These are phyloP conservation scores for Euzophera pinguis DNA, from an alignment of 2,888 invertebrate species.

Conservation along the genomic window DNA sequence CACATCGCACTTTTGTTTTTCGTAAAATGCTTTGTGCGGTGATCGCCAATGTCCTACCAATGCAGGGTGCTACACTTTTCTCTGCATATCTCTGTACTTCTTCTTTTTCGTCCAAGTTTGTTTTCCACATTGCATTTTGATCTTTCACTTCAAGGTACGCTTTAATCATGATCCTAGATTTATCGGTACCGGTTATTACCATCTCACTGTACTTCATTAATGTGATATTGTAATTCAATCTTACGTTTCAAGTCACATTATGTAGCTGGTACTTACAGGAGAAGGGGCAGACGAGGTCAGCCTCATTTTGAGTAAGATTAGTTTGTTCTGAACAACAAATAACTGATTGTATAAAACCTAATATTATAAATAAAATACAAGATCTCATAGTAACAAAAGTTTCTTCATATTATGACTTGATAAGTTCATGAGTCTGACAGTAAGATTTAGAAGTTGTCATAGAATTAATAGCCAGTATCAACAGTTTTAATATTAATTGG, in stretches of 20 bases:
- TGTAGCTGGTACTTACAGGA: conserved; percentile 44
- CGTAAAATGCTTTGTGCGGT: no score
- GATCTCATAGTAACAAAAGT: conserved; percentile 65
- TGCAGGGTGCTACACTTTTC: no score
- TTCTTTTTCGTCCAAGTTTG: no score
- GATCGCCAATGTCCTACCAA: no score
- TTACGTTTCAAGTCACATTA: not conserved
- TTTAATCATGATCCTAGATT: no score
- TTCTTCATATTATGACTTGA: conserved; percentile 53
- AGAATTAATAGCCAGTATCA: conserved; percentile 9
- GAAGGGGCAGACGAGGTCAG: conserved; percentile 41
- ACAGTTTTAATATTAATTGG: not conserved
- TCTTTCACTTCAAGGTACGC: no score
- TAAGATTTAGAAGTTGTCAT: conserved; percentile 16
- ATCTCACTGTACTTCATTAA: no score
- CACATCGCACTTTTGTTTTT: no score
- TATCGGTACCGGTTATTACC: no score
- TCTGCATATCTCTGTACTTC: no score
- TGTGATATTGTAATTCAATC: no score
- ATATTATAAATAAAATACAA: conserved; percentile 54
- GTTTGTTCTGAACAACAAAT: conserved; percentile 36
- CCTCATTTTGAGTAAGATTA: conserved; percentile 45
- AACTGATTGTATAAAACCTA: conserved; percentile 52
- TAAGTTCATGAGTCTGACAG: conserved; percentile 31
- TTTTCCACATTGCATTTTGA: no score